These are phyloP conservation scores for Catharus minimus DNA, from an alignment of 2,113 vertebrate species.

Conservation along the genomic window DNA sequence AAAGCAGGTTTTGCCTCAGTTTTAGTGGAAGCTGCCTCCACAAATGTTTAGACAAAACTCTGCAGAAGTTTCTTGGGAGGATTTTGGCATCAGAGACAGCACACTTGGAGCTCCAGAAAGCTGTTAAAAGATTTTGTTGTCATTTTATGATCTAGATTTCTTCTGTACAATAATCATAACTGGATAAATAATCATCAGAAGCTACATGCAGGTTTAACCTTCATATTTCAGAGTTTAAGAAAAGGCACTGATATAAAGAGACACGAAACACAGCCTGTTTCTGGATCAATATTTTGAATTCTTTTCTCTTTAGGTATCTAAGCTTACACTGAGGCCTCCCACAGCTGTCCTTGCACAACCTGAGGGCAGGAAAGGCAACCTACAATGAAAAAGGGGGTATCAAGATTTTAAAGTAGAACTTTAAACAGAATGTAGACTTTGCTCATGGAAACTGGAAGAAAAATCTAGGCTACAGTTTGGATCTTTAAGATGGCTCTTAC, in stretches of 20 bases:
- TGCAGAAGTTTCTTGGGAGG: not conserved
- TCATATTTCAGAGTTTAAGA: not conserved
- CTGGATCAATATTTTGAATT: not conserved
- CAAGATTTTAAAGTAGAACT: not conserved
- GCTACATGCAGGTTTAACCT: not conserved
- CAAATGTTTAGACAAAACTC: not conserved
- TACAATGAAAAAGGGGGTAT: not conserved
- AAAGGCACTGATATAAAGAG: not conserved
- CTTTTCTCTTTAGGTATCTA: not conserved
- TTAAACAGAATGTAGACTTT: not conserved
- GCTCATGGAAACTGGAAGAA: not conserved
- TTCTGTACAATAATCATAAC: not conserved
- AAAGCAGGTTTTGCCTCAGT: not conserved
- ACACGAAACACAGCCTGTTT: not conserved
- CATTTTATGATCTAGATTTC: not conserved
- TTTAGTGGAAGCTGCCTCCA: not conserved
- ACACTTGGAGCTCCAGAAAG: not conserved
- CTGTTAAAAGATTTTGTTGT: not conserved
- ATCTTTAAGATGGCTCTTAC: not conserved
- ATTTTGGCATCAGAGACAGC: not conserved
- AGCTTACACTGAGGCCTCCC: not conserved
- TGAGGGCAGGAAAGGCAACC: not conserved
- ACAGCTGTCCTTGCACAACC: not conserved
- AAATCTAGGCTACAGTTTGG: not conserved
- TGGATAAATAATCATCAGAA: not conserved